phyloP scores from a whole-genome alignment of 1,140 invertebrate genomes.

The Pentalonia nigronervosa region DNA sequence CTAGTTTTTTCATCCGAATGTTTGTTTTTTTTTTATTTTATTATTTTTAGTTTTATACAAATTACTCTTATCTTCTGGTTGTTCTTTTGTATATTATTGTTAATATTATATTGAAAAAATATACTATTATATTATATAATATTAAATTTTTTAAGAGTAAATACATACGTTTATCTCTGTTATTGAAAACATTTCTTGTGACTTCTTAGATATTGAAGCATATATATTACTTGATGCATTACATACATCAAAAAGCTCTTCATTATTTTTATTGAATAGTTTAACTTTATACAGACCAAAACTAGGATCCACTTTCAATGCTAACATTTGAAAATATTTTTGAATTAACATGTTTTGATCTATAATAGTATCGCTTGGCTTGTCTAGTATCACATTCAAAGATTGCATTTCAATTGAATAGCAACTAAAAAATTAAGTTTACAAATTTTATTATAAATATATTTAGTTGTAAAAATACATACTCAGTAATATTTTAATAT shows the following conservation, averaged over 20 bases:
- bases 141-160: not conserved
- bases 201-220: not conserved
- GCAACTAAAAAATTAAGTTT: not conserved
- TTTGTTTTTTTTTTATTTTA: too few species aligned
- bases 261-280: not conserved
- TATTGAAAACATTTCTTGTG: not conserved
- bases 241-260: not conserved
- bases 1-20: too few species aligned
- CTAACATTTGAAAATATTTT: constrained; percentile 39
- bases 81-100: too few species aligned
- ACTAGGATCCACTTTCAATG: constrained; percentile 39
- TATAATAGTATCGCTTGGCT: not conserved
- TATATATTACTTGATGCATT: not conserved
- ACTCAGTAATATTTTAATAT: not conserved
- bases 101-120: too few species aligned
- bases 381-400: constrained; percentile 34
- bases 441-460: not conserved
- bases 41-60: too few species aligned
- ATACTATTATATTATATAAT: too few species aligned
- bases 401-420: constrained; percentile 43
- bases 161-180: constrained; percentile 30
- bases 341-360: constrained; percentile 7
- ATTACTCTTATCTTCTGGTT: too few species aligned
- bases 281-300: constrained; percentile 49
- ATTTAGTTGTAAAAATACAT: not conserved